Conservation (phyloP, 2,113 vertebrate genomes). For the Protobothrops mucrosquamatus region DNA sequence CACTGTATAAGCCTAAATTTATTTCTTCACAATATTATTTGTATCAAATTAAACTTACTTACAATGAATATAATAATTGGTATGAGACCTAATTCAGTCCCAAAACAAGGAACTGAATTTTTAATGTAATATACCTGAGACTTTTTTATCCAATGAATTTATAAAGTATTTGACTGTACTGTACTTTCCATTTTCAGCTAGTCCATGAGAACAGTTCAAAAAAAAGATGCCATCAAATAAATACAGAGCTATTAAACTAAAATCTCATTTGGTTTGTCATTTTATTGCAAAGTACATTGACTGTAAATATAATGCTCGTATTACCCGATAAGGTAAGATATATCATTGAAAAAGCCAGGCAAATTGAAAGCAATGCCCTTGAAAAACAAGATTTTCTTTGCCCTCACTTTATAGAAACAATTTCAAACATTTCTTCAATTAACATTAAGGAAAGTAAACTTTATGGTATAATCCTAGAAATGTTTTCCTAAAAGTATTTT, state of each 20-base stretch:
- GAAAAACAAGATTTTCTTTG: neutral
- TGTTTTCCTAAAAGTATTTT: neutral
- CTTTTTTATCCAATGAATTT: conserved; percentile 17
- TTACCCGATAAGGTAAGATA: neutral
- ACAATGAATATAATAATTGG: neutral
- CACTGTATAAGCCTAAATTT: neutral
- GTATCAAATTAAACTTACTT: neutral
- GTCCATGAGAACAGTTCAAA: conserved; percentile 1
- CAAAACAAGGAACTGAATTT: neutral
- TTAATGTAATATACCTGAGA: neutral
- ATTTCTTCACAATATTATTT: neutral
- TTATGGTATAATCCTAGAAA: neutral
- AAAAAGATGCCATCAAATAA: conserved; percentile 20
- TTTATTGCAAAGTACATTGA: conserved; percentile 9
- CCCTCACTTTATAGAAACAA: neutral
- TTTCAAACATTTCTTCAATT: neutral
- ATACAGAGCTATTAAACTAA: conserved; percentile 11
- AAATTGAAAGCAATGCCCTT: neutral
- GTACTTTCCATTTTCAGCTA: conserved; percentile 11
- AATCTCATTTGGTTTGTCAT: conserved; percentile 23
- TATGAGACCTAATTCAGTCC: neutral
- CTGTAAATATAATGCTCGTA: conserved; percentile 2
- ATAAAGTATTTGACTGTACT: conserved; percentile 1
- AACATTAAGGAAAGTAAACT: neutral
- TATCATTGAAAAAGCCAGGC: neutral